Evolutionary conservation across 2,888 invertebrate genomes (phyloP), one percentile per base, ranked within the genome.

Genomic region (Drosophila pegasa): DNA sequence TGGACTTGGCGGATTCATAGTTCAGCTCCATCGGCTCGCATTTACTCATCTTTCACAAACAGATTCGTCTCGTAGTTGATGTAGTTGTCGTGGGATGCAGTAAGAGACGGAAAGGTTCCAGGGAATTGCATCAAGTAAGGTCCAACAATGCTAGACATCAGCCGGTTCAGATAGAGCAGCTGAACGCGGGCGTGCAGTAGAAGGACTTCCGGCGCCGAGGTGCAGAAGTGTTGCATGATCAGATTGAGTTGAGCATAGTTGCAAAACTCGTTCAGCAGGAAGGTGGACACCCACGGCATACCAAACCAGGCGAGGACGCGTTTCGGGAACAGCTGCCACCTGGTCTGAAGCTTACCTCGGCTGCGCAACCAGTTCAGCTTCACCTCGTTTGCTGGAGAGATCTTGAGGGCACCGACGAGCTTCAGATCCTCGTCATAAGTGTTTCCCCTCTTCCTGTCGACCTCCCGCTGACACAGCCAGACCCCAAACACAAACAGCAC

Each of bases 161-260:
- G 35, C 9, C 48, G 57, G 6, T 62, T 62, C 37, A 84, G 8
- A 31, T 69, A 83, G 2, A 87, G 75, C 1, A 38, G 2, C 37
- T 77, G 85, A 1, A 83, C 38, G 6, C 74, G 67, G 5, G 37
- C 9, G 10, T 80, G 78, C 0, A 87, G 38, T 9, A 10, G 14
- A 0, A 70, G 4, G 2, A 81, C 60, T 10, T 75, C 57, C 47
- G 27, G 20, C 9, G 56, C 43, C 3, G 85, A 51, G 9, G 57
- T 54, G 50, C 83, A 88, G 14, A 80, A 83, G 38, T 83, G 81
- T 12, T 57, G 57, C 33, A 88, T 68, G 14, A 89, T 56, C 55
- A 84, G 12, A 45, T 85, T 58, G 0, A 83, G 37, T 1, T 56
- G 64, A 1, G 43, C 25, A 14, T 60, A 75, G 33, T 80, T 87